Base-by-base conservation (phyloP, 2,888 invertebrate genomes). In the Chymomyza procnemis region DNA sequence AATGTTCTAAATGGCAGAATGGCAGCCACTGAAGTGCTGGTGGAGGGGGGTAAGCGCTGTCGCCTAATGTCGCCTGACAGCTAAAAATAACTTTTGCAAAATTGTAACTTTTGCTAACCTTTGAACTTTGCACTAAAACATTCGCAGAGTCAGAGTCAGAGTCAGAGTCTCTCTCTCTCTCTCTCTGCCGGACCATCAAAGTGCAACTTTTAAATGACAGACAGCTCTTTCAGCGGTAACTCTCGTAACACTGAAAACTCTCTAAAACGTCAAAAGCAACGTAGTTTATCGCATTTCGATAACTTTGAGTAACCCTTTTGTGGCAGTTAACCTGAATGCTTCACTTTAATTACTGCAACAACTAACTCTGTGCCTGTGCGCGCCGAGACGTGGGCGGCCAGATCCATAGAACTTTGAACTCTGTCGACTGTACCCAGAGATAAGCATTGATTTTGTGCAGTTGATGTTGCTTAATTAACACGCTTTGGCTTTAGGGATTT, bases 91-190 rank as follows among this genome's bases (percentile, higher is more conserved):
- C 2, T 41, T n/a, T 41, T 9, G 34, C 34, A 41, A 41, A 41
- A 41, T 12, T 41, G 34, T 41, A 14, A 41, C 8, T 47, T 16
- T 56, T 21, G 34, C 26, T 22, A 34, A 55, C 50, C 50, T 47
- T 41, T 54, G 58, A 56, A 47, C 52, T 54, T 64, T 67, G 58
- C 59, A 16, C 68, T 61, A 8, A 22, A 50, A 61, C 58, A 14
- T 14, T 48, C 30, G 61, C 76, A 50, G 34, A 9, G 34, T n/a
- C n/a, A n/a, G n/a, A n/a, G n/a, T n/a, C n/a, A n/a, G n/a, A n/a
- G n/a, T n/a, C n/a, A n/a, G n/a, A n/a, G n/a, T n/a, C n/a, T n/a
- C n/a, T n/a, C n/a, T n/a, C n/a, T n/a, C n/a, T n/a, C 12, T 12
- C 34, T 41, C 34, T 41, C 12, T 12, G 12, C 34, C 12, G 9